These are phyloP conservation scores for Nasonovia ribisnigri DNA, from an alignment of 2,888 invertebrate genomes.

Conservation along the genomic window DNA sequence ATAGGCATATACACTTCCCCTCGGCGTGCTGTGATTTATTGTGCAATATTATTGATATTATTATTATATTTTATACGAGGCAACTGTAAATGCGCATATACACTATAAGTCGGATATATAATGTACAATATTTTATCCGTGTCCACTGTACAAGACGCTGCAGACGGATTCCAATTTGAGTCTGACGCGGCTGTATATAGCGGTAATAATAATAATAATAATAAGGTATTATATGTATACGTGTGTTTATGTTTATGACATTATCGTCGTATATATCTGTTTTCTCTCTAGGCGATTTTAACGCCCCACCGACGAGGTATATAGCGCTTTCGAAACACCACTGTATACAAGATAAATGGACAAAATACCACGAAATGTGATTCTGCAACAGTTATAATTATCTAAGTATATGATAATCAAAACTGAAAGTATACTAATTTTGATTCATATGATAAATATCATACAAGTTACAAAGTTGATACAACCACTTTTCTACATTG, in stretches of 20 bases:
- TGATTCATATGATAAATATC: not conserved
- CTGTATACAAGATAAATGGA: not conserved
- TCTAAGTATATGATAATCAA: not conserved
- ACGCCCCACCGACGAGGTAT: not conserved
- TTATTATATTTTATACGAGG: not conserved
- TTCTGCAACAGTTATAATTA: not conserved
- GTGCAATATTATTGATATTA: slow-evolving; percentile 6
- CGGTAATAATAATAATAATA: not conserved
- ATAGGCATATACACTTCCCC: not conserved
- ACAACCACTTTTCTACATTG: not conserved
- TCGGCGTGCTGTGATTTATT: not conserved
- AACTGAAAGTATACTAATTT: not conserved
- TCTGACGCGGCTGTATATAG: not conserved
- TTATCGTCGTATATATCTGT: not conserved
- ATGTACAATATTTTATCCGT: not conserved
- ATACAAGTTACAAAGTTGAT: no score
- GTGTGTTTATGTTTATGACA: not conserved
- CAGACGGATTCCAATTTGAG: not conserved
- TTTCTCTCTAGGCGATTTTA: not conserved
- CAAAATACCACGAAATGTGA: not conserved
- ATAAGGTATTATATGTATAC: not conserved
- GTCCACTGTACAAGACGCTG: not conserved
- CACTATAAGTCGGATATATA: not conserved
- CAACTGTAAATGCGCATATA: not conserved
- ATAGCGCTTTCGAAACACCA: not conserved